These are phyloP conservation scores for Maccullochella peelii DNA, from an alignment of 2,113 vertebrate genomes.

Conservation along the genomic window DNA sequence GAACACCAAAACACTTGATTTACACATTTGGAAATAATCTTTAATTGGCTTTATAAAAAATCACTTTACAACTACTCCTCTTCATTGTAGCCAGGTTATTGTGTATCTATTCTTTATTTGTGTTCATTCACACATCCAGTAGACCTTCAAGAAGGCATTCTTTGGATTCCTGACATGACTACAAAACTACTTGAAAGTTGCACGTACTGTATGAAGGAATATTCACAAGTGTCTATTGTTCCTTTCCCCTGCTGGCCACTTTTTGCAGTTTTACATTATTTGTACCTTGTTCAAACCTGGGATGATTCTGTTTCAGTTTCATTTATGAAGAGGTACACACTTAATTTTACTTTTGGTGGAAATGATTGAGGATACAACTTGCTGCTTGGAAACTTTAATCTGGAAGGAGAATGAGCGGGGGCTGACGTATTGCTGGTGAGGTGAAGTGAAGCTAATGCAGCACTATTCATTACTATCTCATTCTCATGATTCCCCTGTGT, in stretches of 20 bases:
- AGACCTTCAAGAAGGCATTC: background rate
- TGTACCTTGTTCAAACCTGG: constrained; percentile 40
- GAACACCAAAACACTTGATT: too few species aligned
- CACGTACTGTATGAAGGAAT: constrained; percentile 3
- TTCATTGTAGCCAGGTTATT: background rate
- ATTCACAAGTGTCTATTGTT: constrained; percentile 40
- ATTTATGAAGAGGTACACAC: constrained; percentile 40
- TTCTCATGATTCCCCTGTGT: constrained; percentile 71
- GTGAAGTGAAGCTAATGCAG: constrained; percentile 69
- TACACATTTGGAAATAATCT: background rate
- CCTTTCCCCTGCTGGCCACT: background rate
- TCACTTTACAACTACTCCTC: background rate
- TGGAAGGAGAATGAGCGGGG: constrained; percentile 38
- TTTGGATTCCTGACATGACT: constrained; percentile 18
- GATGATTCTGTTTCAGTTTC: constrained; percentile 41
- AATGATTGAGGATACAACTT: constrained; percentile 49
- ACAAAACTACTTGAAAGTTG: constrained; percentile 10
- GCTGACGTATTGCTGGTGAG: constrained; percentile 35
- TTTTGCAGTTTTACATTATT: constrained; percentile 30
- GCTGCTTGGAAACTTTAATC: constrained; percentile 58
- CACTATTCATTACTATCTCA: constrained; percentile 75
- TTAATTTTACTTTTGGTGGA: constrained; percentile 52
- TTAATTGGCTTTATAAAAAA: constrained; percentile 3
- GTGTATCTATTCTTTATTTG: background rate
- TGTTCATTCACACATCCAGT: constrained; percentile 25